Conservation (phyloP, 2,113 vertebrate genomes). For the Caloenas nicobarica region DNA sequence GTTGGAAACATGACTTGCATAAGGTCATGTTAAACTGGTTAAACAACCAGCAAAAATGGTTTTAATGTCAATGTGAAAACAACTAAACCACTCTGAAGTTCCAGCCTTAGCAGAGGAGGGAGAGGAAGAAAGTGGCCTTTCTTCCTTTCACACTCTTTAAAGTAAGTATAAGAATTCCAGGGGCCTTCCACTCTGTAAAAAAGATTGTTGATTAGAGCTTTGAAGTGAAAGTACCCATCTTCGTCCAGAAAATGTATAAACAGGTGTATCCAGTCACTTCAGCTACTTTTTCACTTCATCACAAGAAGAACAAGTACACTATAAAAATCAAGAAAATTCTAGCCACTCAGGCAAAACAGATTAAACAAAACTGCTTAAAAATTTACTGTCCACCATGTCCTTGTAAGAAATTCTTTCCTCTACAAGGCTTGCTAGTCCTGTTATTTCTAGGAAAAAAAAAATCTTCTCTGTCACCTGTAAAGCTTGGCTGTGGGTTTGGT, state of each 20-base stretch:
- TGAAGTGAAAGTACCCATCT: not conserved
- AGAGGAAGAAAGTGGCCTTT: not conserved
- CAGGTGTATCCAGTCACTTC: not conserved
- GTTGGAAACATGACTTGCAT: not conserved
- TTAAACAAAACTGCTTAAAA: not conserved
- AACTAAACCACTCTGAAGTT: not conserved
- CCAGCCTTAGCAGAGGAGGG: not conserved
- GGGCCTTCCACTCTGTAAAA: not conserved
- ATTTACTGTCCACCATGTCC: not conserved
- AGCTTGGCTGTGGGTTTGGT: not conserved
- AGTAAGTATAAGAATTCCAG: not conserved
- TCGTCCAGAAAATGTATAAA: not conserved
- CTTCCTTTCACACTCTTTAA: not conserved
- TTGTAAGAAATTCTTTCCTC: not conserved
- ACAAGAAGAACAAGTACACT: not conserved
- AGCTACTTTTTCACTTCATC: not conserved
- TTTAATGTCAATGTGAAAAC: not conserved
- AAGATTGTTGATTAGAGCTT: not conserved
- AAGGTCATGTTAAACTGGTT: not conserved
- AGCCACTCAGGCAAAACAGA: not conserved
- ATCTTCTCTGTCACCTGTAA: not conserved
- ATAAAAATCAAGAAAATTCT: not conserved
- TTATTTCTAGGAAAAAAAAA: not conserved
- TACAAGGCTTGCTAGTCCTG: not conserved
- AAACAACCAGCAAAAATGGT: not conserved